Evolutionary conservation across 2,797 vertebrate species (phyloP).

Genomic region (Cottoperca gobio): DNA sequence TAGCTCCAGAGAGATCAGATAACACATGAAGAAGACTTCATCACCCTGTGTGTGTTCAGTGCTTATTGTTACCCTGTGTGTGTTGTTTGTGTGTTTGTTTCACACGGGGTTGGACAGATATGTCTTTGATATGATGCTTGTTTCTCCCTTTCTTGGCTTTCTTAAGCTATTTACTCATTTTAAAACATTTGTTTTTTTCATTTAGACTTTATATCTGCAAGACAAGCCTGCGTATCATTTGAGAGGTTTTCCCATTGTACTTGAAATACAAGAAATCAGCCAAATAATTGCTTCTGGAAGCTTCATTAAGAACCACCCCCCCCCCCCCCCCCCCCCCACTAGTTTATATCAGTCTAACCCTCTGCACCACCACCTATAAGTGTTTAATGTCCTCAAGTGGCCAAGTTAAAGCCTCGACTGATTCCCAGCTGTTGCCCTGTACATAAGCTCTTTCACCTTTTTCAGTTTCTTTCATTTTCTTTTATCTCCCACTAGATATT

Average conservation of each 20-base stretch:
- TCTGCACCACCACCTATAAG: constrained; percentile 14
- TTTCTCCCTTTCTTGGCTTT: not conserved
- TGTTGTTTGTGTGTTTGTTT: constrained; percentile 21
- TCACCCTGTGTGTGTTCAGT: not conserved
- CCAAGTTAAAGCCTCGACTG: constrained; percentile 36
- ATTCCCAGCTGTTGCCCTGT: constrained; percentile 50
- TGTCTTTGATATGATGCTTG: not conserved
- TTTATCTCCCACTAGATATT: constrained; percentile 27
- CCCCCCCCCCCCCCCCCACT: too few relatives aligned
- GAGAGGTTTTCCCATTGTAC: not conserved
- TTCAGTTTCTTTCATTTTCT: not conserved
- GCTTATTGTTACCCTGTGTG: constrained; percentile 24
- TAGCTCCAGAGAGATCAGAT: constrained; percentile 8
- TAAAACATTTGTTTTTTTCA: not conserved
- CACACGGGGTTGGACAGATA: constrained; percentile 38
- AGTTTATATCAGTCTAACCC: constrained; percentile 28
- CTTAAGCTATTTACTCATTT: too few relatives aligned
- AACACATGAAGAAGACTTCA: not conserved
- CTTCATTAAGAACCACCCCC: not conserved
- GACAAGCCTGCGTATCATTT: not conserved
- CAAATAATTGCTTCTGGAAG: not conserved
- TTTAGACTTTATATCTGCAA: not conserved
- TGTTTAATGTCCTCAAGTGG: constrained; percentile 28
- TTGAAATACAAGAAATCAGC: not conserved
- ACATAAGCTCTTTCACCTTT: constrained; percentile 38